A percentile compares a stretch with the other conserved stretches of the same genome.
These are phyloP conservation scores for Macrophya annulata DNA, from an alignment of 2,888 invertebrate species.

Conservation along the genomic window DNA sequence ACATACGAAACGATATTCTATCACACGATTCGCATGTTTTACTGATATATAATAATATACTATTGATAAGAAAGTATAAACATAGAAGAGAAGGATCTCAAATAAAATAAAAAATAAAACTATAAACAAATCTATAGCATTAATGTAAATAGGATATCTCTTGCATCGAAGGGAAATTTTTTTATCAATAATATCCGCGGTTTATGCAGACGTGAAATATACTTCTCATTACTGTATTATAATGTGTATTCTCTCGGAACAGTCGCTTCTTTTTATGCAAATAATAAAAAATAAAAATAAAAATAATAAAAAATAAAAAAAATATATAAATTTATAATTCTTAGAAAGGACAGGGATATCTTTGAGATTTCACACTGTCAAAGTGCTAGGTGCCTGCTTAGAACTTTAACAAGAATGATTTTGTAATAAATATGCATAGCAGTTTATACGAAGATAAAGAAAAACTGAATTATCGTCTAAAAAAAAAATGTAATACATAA, in stretches of 20 bases:
- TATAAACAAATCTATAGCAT: not conserved
- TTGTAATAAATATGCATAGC: not conserved
- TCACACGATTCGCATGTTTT: conserved; percentile 68
- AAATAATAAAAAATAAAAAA: not conserved
- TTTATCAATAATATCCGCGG: not conserved
- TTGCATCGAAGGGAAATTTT: conserved; percentile 40
- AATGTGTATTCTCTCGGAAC: not conserved
- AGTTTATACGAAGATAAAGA: not conserved
- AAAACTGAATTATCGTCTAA: not conserved
- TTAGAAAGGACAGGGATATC: conserved; percentile 13
- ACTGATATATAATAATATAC: conserved; percentile 49
- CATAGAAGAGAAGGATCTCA: conserved; percentile 62
- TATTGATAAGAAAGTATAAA: conserved; percentile 60
- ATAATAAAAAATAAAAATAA: not conserved
- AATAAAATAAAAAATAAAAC: not conserved
- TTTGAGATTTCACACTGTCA: conserved; percentile 1
- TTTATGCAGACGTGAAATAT: not conserved
- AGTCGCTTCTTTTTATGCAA: conserved; percentile 7
- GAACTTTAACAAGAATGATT: conserved; percentile 1
- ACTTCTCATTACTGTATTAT: conserved; percentile 15
- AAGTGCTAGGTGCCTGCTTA: not conserved
- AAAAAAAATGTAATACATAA: not conserved
- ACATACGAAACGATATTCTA: conserved; percentile 60
- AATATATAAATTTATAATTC: conserved; percentile 1
- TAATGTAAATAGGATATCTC: conserved; percentile 16